These are phyloP conservation scores for Hipparchia sbordonii DNA, from an alignment of 2,888 invertebrate species.

Conservation along the genomic window DNA sequence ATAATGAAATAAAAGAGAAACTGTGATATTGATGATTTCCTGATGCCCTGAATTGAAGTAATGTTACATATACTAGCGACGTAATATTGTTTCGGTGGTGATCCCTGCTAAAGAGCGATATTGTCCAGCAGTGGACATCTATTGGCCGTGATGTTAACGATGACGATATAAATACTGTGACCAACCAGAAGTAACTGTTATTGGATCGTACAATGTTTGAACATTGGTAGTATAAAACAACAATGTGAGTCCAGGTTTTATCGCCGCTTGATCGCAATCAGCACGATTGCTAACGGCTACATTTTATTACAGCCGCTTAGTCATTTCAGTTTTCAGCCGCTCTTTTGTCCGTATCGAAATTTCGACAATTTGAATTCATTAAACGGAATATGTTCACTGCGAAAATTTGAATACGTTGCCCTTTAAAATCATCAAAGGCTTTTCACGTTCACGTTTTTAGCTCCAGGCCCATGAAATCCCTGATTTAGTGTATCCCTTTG, in stretches of 20 bases:
- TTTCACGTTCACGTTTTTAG: constrained; percentile 19
- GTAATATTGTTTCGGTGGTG: no score
- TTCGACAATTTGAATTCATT: constrained; percentile 39
- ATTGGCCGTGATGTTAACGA: no score
- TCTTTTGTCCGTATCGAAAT: constrained; percentile 36
- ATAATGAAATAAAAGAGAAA: no score
- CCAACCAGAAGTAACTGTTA: not conserved
- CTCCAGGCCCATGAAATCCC: constrained; percentile 9
- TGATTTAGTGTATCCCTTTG: constrained; percentile 5
- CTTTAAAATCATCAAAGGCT: constrained; percentile 32
- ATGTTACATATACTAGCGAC: no score
- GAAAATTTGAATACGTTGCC: constrained; percentile 34
- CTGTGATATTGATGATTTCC: no score
- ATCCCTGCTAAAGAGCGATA: no score
- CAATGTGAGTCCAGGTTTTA: not conserved
- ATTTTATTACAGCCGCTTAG: constrained; percentile 21
- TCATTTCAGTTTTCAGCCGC: constrained; percentile 28
- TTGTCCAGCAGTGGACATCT: no score
- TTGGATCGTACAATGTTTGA: not conserved
- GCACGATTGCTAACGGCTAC: constrained; percentile 1
- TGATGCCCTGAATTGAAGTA: no score
- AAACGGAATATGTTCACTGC: constrained; percentile 43
- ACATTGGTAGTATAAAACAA: not conserved
- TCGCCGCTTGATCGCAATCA: constrained; percentile 6
- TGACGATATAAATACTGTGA: not conserved